Evolutionary conservation across 2,113 vertebrate genomes (phyloP).

Genomic region (Mustela nigripes): DNA sequence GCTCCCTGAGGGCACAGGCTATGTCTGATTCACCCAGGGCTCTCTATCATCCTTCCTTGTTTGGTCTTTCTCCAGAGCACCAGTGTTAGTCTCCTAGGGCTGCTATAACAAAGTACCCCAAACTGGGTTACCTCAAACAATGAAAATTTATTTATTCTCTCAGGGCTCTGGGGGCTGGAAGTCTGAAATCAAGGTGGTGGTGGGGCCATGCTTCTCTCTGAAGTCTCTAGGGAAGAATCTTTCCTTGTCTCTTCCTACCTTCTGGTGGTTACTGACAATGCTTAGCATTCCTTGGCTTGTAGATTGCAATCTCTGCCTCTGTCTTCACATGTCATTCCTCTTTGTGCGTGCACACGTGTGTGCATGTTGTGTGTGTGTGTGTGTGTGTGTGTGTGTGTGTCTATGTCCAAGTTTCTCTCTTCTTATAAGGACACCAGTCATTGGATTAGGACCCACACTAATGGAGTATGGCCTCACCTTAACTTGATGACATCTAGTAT

Average conservation of each 20-base stretch:
- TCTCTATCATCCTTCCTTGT: background rate
- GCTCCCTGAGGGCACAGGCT: background rate
- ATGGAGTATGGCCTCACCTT: background rate
- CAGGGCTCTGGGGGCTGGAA: background rate
- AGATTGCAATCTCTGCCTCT: conserved; percentile 1
- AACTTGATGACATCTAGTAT: conserved; percentile 29
- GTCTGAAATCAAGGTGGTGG: background rate
- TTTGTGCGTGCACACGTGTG: background rate
- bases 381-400: background rate
- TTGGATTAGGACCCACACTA: conserved; percentile 19
- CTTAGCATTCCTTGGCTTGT: background rate
- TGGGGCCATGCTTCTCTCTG: background rate
- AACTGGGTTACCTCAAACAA: background rate
- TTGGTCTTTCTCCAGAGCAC: conserved; percentile 31
- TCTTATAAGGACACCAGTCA: conserved; percentile 1
- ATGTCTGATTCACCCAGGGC: background rate
- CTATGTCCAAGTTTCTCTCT: background rate
- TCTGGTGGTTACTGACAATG: background rate
- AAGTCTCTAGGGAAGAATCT: background rate
- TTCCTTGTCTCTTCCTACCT: conserved; percentile 9
- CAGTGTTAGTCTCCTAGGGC: background rate
- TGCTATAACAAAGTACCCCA: background rate
- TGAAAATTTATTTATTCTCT: background rate
- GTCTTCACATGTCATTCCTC: background rate
- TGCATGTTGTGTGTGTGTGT: background rate